Evolutionary conservation across 2,888 invertebrate genomes (phyloP), one percentile per base, ranked within the genome.

Genomic region (Drosophila meridionalis): DNA sequence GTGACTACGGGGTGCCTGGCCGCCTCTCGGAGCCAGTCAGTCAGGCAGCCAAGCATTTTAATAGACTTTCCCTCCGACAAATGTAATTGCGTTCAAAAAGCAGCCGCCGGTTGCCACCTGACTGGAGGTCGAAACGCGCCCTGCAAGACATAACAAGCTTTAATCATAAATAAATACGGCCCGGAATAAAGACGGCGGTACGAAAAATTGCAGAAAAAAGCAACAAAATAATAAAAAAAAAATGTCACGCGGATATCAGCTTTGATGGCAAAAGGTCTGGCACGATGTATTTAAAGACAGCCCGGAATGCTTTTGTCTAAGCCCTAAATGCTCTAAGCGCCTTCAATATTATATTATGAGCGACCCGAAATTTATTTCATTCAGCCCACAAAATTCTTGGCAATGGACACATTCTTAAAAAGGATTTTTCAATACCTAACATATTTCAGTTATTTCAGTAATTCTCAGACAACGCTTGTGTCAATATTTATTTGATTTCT

Each of bases 71-170:
- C 38, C 32, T 61, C 67, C 55, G 65, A 57, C 53, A 73, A 60
- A 61, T 67, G 74, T 81, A 80, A 81, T 82, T 82, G 82, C 80
- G 64, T 68, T 62, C 56, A 64, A 62, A 63, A 42, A 56, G 63
- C 69, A 65, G 42, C 30, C 64, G 45, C 20, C 43, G 34, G 60
- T 61, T 69, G 59, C 70, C 63, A 67, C 59, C 67, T 52, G 52
- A 43, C 28, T n/a, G 45, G 53, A 32, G 38, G 56, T 48, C 42
- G 48, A 26, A 20, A 14, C 20, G 4, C 42, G 11, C 53, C 53
- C 30, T 2, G 30, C 32, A 50, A 11, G 50, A 38, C 45, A 14
- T 30, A 66, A 48, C 40, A 55, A 40, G 65, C 52, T 57, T 55
- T 71, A 76, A 78, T 68, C 76, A 66, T 79, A 67, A 66, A 75